phyloP scores from a whole-genome alignment of 1,140 invertebrate species.

The Meloidogyne hapla region DNA sequence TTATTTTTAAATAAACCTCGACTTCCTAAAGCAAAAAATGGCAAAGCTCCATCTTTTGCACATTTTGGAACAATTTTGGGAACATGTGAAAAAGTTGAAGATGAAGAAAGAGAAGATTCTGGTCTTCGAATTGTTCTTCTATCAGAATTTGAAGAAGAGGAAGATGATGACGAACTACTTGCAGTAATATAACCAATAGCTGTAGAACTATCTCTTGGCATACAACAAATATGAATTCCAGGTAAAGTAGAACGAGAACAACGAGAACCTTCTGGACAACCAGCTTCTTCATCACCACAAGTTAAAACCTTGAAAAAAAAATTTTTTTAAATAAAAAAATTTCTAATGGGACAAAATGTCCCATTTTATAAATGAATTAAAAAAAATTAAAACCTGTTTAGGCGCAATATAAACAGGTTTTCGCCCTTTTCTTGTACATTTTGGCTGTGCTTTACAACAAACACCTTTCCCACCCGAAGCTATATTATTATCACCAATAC shows the following conservation, averaged over 20 bases:
- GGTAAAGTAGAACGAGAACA: conserved; percentile 55
- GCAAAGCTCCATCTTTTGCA: conserved; percentile 43
- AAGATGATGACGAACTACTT: background rate
- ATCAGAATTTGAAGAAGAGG: conserved; percentile 20
- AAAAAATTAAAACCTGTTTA: conserved; percentile 44
- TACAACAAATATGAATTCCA: conserved; percentile 60
- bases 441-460: conserved; percentile 58
- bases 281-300: conserved; percentile 52
- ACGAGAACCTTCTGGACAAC: conserved; percentile 53
- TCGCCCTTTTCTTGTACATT: conserved; percentile 45
- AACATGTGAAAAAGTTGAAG: conserved; percentile 35
- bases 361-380: background rate
- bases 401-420: conserved; percentile 56
- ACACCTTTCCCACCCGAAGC: conserved; percentile 37
- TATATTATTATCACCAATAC: conserved; percentile 38
- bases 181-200: conserved; percentile 22
- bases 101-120: conserved; percentile 21
- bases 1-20: conserved; percentile 20
- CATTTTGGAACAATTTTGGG: conserved; percentile 55
- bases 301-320: conserved; percentile 50
- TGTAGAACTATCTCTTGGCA: conserved; percentile 33
- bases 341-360: background rate
- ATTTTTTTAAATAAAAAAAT: background rate
- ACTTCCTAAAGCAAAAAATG: conserved; percentile 54
- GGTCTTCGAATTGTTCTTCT: background rate